Conservation (phyloP, 2,888 invertebrate genomes). For the Ctena decussata region DNA sequence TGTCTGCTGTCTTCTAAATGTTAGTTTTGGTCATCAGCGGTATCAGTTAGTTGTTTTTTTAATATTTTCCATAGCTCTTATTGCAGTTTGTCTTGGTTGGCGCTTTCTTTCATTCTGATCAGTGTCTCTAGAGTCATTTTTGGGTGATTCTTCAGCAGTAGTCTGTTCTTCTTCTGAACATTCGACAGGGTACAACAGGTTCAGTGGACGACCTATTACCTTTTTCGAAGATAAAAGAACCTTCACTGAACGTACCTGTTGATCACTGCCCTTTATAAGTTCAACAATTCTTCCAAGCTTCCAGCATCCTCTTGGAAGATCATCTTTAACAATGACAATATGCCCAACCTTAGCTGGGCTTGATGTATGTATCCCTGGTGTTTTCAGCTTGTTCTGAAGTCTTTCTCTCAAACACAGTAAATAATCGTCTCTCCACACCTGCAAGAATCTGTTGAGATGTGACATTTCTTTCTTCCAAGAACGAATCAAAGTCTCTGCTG, state of each 20-base stretch:
- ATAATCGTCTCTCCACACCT: not conserved
- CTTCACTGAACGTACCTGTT: not conserved
- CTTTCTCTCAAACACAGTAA: constrained; percentile 9
- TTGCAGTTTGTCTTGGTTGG: no score
- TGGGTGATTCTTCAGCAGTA: no score
- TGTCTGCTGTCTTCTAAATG: no score
- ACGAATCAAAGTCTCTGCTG: not conserved
- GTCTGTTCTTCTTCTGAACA: not conserved
- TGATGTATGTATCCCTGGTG: not conserved
- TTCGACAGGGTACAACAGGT: not conserved
- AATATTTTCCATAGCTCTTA: no score
- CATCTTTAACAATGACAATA: constrained; percentile 11
- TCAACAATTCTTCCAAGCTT: not conserved
- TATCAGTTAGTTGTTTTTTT: no score
- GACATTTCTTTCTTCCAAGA: constrained; percentile 2
- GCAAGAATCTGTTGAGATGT: not conserved
- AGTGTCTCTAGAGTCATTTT: no score
- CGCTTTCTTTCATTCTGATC: no score
- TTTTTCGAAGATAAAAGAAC: not conserved
- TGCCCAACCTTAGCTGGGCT: constrained; percentile 1
- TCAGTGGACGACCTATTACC: not conserved
- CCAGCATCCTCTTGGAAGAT: constrained; percentile 12
- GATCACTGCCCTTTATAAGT: not conserved
- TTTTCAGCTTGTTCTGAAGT: not conserved
- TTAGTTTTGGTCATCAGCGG: no score